phyloP scores from a whole-genome alignment of 2,888 invertebrate genomes.

The Diplolepis rosae region DNA sequence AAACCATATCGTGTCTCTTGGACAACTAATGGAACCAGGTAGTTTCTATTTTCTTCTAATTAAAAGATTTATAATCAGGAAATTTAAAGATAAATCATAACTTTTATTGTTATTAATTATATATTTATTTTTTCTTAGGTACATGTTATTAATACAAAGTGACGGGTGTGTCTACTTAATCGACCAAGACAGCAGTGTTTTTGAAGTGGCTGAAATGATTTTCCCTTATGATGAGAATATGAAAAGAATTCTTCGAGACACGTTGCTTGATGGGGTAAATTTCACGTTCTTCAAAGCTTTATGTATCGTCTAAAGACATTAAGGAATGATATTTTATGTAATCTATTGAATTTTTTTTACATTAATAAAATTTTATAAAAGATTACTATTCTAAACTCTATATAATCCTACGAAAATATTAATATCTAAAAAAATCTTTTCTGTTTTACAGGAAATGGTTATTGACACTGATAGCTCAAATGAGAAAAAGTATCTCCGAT shows the following conservation, averaged over 20 bases:
- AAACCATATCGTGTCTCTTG: conserved; percentile 97
- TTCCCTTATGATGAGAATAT: conserved; percentile 87
- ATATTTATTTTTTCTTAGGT: conserved; percentile 76
- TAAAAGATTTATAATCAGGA: neutral
- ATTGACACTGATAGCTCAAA: conserved; percentile 83
- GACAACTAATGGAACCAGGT: conserved; percentile 96
- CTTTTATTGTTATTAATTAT: neutral
- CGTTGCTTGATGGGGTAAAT: conserved; percentile 93
- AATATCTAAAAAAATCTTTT: neutral
- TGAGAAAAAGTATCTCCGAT: conserved; percentile 87
- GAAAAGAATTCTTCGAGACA: conserved; percentile 83
- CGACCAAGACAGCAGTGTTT: conserved; percentile 96
- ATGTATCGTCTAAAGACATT: too few relatives aligned
- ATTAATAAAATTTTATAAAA: too few relatives aligned
- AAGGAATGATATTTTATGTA: too few relatives aligned
- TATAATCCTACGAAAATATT: neutral
- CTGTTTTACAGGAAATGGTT: conserved; percentile 91
- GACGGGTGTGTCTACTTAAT: conserved; percentile 92
- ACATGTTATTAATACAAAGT: conserved; percentile 96
- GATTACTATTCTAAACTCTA: too few relatives aligned
- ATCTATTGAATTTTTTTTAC: too few relatives aligned
- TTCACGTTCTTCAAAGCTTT: too few relatives aligned
- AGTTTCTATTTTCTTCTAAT: conserved; percentile 75
- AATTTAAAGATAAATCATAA: neutral
- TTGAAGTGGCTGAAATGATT: conserved; percentile 85